Conservation (phyloP, 2,797 vertebrate genomes). For the Toxotes lorentzi region DNA sequence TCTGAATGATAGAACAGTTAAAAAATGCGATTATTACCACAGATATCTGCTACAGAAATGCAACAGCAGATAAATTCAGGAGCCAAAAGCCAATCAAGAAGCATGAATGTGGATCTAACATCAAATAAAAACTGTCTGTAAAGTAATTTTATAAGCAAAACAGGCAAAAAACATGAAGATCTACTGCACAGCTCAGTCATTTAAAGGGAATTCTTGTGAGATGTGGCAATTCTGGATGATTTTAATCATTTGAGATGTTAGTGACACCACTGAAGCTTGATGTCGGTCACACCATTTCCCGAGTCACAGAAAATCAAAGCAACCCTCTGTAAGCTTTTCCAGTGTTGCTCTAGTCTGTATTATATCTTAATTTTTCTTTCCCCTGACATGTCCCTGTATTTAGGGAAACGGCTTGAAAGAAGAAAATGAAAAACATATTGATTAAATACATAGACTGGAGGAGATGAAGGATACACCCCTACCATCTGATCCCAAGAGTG, state of each 20-base stretch:
- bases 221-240: not conserved
- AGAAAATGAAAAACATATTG: not conserved
- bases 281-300: not conserved
- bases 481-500: constrained; percentile 5
- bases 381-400: not conserved
- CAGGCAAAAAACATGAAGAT: not conserved
- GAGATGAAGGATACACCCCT: constrained; percentile 1
- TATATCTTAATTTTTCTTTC: not conserved
- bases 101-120: constrained; percentile 1
- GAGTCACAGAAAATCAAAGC: not conserved
- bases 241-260: not conserved
- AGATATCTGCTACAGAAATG: not conserved
- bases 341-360: not conserved
- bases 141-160: not conserved
- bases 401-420: not conserved
- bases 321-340: not conserved
- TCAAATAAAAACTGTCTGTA: not conserved
- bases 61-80: not conserved
- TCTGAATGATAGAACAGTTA: not conserved
- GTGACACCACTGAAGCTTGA: constrained; percentile 8
- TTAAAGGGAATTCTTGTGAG: not conserved
- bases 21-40: not conserved
- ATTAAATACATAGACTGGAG: not conserved
- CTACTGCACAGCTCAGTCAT: not conserved
- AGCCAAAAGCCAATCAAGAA: not conserved